Conservation (phyloP, 2,113 vertebrate species). For the Hemibagrus wyckioides region DNA sequence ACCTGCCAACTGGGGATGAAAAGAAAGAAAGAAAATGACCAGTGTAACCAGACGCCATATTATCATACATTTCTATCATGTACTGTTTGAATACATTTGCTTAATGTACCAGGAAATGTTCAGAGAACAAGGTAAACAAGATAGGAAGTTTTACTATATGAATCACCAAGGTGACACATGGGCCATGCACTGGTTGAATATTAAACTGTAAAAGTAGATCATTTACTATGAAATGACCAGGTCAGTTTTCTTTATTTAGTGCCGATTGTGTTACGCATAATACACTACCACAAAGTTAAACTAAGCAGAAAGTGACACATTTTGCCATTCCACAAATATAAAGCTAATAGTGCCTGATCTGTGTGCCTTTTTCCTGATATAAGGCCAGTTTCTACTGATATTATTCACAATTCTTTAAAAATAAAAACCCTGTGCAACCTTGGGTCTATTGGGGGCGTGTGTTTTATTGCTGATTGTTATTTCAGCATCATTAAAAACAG, state of each 20-base stretch:
- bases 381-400: not conserved
- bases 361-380: not conserved
- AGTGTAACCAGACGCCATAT: not conserved
- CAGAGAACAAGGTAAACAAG: not conserved
- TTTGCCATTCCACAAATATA: not conserved
- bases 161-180: not conserved
- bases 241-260: not conserved
- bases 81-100: not conserved
- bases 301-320: not conserved
- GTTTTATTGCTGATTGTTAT: not conserved
- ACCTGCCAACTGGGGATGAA: constrained; percentile 61
- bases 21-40: not conserved
- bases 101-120: constrained; percentile 12
- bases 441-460: not conserved
- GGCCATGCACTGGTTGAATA: not conserved
- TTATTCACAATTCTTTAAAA: not conserved
- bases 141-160: not conserved
- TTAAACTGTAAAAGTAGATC: constrained; percentile 4
- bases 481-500: not conserved
- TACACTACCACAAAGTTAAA: not conserved
- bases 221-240: not conserved
- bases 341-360: not conserved
- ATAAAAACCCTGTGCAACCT: not conserved
- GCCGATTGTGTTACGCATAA: not conserved
- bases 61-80: not conserved